Evolutionary conservation across 2,888 invertebrate species (phyloP).

Genomic region (Pseudococcus viburni): DNA sequence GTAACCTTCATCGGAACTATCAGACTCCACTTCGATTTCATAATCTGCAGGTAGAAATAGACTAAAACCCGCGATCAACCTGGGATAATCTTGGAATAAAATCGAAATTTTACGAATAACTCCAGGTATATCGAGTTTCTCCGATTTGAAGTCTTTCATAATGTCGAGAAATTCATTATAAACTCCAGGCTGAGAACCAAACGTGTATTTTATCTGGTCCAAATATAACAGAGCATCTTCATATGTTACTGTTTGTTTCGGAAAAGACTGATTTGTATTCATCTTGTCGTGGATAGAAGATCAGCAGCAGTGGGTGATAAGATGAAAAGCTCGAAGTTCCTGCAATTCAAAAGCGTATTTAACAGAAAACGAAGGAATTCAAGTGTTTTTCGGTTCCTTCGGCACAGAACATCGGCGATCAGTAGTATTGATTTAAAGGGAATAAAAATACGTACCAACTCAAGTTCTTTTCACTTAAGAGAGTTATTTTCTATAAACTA

Average conservation of each 20-base stretch:
- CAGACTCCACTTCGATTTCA: not conserved
- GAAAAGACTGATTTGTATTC: not conserved
- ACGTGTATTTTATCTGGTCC: not conserved
- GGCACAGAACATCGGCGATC: no score
- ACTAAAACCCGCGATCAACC: not conserved
- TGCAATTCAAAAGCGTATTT: no score
- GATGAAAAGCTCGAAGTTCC: no score
- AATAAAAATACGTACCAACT: no score
- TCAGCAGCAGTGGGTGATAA: not conserved
- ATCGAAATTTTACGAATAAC: not conserved
- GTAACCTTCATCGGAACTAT: not conserved
- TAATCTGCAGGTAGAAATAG: not conserved
- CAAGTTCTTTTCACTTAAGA: no score
- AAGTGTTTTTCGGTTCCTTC: no score
- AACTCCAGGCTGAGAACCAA: not conserved
- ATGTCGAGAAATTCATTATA: not conserved
- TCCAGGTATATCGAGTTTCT: not conserved
- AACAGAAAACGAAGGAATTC: no score
- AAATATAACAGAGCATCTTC: not conserved
- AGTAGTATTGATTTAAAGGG: no score
- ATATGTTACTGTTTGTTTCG: not conserved
- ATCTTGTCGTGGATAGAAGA: not conserved
- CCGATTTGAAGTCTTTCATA: not conserved
- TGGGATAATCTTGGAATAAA: not conserved
- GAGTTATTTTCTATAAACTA: no score